Evolutionary conservation across 2,797 vertebrate genomes (phyloP).

Genomic region (Neoniphon sammara): DNA sequence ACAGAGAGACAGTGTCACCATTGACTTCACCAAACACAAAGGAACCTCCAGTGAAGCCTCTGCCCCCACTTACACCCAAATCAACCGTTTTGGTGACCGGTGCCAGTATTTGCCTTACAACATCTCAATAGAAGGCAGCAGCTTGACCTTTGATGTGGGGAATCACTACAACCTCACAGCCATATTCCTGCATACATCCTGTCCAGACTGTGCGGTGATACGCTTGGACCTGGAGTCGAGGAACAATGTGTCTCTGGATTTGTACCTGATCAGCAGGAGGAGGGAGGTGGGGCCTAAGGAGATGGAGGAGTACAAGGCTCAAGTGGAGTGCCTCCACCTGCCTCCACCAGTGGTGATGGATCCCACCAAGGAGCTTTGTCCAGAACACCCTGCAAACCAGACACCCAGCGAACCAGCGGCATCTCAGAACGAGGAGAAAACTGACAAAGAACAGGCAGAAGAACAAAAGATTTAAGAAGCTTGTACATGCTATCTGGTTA

Average conservation of each 20-base stretch:
- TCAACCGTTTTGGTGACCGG: constrained; percentile 57
- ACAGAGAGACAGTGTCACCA: constrained; percentile 65
- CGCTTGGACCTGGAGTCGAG: constrained; percentile 44
- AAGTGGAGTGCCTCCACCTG: constrained; percentile 62
- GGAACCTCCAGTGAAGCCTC: constrained; percentile 8
- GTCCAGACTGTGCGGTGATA: constrained; percentile 68
- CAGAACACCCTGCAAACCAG: constrained; percentile 22
- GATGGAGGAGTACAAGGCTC: constrained; percentile 67
- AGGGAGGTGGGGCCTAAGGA: constrained; percentile 52
- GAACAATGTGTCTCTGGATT: constrained; percentile 40
- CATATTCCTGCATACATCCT: constrained; percentile 46
- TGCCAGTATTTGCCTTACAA: constrained; percentile 59
- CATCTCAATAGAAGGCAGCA: constrained; percentile 40
- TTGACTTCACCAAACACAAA: constrained; percentile 55
- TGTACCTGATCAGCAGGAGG: constrained; percentile 70
- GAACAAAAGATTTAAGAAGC: constrained; percentile 9
- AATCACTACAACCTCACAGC: constrained; percentile 49
- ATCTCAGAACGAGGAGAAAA: constrained; percentile 21
- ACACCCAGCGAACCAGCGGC: not conserved
- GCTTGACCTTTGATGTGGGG: constrained; percentile 52
- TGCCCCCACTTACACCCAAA: constrained; percentile 46
- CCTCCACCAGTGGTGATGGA: constrained; percentile 63
- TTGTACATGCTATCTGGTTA: not conserved
- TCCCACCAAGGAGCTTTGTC: constrained; percentile 59
- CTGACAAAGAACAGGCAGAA: not conserved